These are phyloP conservation scores for Lapara coniferarum DNA, from an alignment of 2,888 invertebrate species.

Conservation along the genomic window DNA sequence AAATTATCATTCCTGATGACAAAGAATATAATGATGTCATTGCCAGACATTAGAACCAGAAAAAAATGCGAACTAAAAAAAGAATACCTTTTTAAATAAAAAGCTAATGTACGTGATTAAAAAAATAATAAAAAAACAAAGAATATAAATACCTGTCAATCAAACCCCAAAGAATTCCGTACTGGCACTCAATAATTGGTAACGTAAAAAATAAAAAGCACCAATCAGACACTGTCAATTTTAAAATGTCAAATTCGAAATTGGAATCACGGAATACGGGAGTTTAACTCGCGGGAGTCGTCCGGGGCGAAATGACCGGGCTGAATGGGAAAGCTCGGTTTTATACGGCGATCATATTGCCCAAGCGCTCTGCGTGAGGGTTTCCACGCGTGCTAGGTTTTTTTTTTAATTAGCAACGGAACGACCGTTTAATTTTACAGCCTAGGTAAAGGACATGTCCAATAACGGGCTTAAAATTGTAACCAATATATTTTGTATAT, in stretches of 20 bases:
- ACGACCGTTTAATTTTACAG: no score
- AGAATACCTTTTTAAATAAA: no score
- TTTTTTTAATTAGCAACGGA: neutral
- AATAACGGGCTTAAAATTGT: no score
- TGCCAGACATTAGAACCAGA: neutral
- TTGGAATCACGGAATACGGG: constrained; percentile 46
- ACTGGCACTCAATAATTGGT: constrained; percentile 13
- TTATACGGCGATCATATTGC: constrained; percentile 49
- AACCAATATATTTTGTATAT: no score
- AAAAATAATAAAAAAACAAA: neutral
- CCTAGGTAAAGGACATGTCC: no score
- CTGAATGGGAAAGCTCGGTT: constrained; percentile 53
- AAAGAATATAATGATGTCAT: neutral
- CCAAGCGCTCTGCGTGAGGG: constrained; percentile 26
- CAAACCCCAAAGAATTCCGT: constrained; percentile 31
- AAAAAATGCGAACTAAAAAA: no score
- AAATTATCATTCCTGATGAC: neutral
- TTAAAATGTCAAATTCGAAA: constrained; percentile 26
- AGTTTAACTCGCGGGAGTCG: constrained; percentile 39
- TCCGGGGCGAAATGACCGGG: constrained; percentile 61
- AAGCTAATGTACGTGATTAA: no score
- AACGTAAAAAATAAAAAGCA: constrained; percentile 6
- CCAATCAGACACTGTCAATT: constrained; percentile 1
- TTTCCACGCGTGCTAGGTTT: constrained; percentile 33
- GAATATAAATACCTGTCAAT: constrained; percentile 38